A percentile compares a stretch with the other conserved stretches of the same genome.
phyloP scores from a whole-genome alignment of 2,888 invertebrate genomes.

The Apantesis nais region DNA sequence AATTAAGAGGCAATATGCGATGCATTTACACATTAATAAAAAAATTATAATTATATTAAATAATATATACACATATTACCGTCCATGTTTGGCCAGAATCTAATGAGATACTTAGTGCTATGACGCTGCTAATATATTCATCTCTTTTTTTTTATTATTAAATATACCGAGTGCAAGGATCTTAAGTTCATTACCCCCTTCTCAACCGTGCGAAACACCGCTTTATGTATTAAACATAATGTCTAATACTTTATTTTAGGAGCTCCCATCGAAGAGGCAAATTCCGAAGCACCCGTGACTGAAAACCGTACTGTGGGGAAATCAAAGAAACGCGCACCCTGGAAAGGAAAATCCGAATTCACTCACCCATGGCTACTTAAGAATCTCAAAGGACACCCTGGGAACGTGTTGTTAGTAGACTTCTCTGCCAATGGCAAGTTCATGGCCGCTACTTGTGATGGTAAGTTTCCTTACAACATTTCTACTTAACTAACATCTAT shows the following conservation, averaged over 20 bases:
- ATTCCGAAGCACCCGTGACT: slow-evolving; percentile 60
- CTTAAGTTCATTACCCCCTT: slow-evolving; percentile 45
- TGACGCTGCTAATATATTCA: not conserved
- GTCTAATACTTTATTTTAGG: slow-evolving; percentile 53
- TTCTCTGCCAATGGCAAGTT: slow-evolving; percentile 95
- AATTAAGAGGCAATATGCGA: not conserved
- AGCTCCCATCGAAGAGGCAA: slow-evolving; percentile 65
- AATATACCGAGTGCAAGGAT: slow-evolving; percentile 37
- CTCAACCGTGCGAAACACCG: slow-evolving; percentile 14
- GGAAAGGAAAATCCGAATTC: slow-evolving; percentile 84
- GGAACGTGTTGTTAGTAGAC: slow-evolving; percentile 90
- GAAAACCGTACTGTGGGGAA: slow-evolving; percentile 73
- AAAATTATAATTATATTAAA: not conserved
- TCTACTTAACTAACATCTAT: slow-evolving; percentile 28
- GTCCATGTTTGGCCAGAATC: not conserved
- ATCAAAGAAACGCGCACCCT: slow-evolving; percentile 80
- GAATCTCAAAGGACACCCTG: slow-evolving; percentile 93
- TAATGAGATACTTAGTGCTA: not conserved
- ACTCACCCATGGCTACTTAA: slow-evolving; percentile 92
- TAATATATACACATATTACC: not conserved
- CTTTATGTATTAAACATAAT: slow-evolving; percentile 23
- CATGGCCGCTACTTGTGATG: slow-evolving; percentile 93
- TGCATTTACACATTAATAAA: not conserved
- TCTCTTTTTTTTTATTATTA: slow-evolving; percentile 24
- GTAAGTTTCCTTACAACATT: slow-evolving; percentile 81